Base-by-base conservation (phyloP, 2,888 invertebrate genomes). In the Meiosimyza decipiens region DNA sequence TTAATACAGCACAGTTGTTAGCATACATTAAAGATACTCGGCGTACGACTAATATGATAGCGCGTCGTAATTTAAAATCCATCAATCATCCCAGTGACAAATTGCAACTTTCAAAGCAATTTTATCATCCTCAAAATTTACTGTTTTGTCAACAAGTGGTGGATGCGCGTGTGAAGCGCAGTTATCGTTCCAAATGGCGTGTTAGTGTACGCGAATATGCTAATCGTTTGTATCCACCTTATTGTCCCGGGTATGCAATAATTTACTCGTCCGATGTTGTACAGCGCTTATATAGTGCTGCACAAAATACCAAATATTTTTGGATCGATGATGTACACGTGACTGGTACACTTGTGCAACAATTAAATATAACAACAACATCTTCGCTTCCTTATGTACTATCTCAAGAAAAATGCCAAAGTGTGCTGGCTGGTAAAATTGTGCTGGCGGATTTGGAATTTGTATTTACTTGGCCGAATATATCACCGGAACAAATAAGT, bases 291-390 rank as follows among this genome's bases (percentile, higher is more conserved):
- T 90, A 91, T 68, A 87, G 87, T 68, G 89, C 89, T 63, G 92
- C 92, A 0, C 91, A 91, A 79, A 87, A 85, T 12, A 86, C 89
- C 5, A 90, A 90, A 1, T 94, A 92, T 82, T 94, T 94, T 87
- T 94, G 94, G 94, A 92, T 95, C 66, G 94, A 95, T 82, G 94
- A 95, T 83, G 93, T 93, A 55, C 93, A 92, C 80, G 88, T 94
- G 49, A 94, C 94, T 0, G 94, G 94, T 28, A 88, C 90, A 0
- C 82, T 91, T 63, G 89, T 89, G 7, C 85, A 88, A 78, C 86
- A 87, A 76, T 85, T 87, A 51, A 89, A 89, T 80, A 83, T 88
- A 59, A 88, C 88, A 12, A 89, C 89, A 77, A 88, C 88, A 22
- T 83, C 80, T 66, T 79, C 84, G 68, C 59, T 77, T 67, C 77